These are phyloP conservation scores for Morbakka virulenta DNA, from an alignment of 30 jellyfish, hydroid and myxozoan genomes.

Conservation along the genomic window DNA sequence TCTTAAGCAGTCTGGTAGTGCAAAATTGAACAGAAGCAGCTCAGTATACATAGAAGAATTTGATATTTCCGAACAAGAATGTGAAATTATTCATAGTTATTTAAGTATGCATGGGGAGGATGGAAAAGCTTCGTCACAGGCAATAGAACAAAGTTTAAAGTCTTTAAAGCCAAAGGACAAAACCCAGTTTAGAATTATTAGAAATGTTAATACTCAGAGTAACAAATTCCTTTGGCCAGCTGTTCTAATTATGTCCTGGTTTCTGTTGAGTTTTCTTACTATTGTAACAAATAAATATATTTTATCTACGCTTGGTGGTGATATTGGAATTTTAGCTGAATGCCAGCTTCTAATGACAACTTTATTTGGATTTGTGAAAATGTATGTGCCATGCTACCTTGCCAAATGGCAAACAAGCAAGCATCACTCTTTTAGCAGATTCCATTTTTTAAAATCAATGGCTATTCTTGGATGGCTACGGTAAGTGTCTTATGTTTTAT, in stretches of 20 bases:
- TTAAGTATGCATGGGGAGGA: background rate
- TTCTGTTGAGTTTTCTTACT: conserved; percentile 82
- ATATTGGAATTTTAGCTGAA: conserved; percentile 91
- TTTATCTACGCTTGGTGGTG: conserved; percentile 79
- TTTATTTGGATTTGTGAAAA: conserved; percentile 79
- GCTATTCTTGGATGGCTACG: conserved; percentile 86
- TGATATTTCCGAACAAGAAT: background rate
- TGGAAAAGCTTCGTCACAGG: background rate
- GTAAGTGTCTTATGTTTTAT: conserved; percentile 12
- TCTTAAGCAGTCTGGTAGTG: too few species aligned
- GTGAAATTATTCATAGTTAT: background rate
- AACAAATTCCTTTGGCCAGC: conserved; percentile 47
- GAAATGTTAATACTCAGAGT: background rate
- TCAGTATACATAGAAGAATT: too few species aligned
- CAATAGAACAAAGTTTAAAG: background rate
- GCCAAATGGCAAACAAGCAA: conserved; percentile 10
- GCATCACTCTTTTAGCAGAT: conserved; percentile 11
- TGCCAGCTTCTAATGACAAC: conserved; percentile 90
- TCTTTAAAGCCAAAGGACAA: background rate
- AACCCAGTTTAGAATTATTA: background rate
- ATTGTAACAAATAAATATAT: conserved; percentile 77
- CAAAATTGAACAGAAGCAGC: too few species aligned
- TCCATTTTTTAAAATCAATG: conserved; percentile 69
- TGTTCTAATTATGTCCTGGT: conserved; percentile 80
- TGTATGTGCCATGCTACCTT: conserved; percentile 75